A percentile compares a stretch with the other conserved stretches of the same genome.
Evolutionary conservation across 2,113 vertebrate genomes (phyloP).

Genomic region (Austrofundulus limnaeus): DNA sequence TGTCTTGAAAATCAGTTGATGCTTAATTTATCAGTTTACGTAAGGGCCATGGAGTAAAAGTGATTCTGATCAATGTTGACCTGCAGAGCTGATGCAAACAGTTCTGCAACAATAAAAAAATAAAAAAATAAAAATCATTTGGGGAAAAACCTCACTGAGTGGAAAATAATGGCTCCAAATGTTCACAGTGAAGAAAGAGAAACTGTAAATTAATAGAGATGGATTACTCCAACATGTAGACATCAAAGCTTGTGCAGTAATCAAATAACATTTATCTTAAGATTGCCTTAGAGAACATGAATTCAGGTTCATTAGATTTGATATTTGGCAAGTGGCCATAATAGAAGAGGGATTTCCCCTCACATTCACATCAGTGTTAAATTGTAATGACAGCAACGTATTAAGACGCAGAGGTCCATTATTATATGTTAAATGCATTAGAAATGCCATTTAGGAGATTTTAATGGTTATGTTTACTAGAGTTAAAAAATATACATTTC

Average conservation of each 20-base stretch:
- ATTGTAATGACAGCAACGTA: background rate
- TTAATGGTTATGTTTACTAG: background rate
- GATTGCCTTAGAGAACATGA: background rate
- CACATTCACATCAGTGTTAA: background rate
- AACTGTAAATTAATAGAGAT: background rate
- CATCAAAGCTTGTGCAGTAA: background rate
- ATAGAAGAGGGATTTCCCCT: background rate
- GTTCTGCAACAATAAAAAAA: background rate
- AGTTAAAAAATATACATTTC: background rate
- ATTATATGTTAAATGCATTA: slow-evolving; percentile 8
- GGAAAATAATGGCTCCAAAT: background rate
- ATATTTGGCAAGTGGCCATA: slow-evolving; percentile 5
- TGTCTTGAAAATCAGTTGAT: too few species aligned
- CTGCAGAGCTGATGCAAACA: too few species aligned
- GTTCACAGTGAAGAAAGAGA: slow-evolving; percentile 1
- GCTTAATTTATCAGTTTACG: too few species aligned
- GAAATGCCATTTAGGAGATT: slow-evolving; percentile 1
- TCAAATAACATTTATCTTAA: slow-evolving; percentile 1
- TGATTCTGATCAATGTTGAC: too few species aligned
- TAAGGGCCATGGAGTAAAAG: too few species aligned
- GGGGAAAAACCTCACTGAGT: background rate
- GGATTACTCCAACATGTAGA: background rate
- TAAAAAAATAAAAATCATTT: background rate
- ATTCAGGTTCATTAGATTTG: slow-evolving; percentile 14
- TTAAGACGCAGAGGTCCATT: background rate